Evolutionary conservation across 1,140 invertebrate species (phyloP).

Genomic region (Ridgeia piscesae): DNA sequence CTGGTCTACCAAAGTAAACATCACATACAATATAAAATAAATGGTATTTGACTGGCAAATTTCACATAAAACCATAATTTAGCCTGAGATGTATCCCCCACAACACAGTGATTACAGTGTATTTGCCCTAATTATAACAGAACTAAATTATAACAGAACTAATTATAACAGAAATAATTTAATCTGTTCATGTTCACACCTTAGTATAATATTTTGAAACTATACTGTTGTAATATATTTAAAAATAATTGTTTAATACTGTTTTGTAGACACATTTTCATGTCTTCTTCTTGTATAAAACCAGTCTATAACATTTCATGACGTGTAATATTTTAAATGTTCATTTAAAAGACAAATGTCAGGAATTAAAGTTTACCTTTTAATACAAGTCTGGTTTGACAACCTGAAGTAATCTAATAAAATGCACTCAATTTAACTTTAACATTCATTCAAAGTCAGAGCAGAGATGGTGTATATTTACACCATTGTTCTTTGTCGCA

Average conservation of each 20-base stretch:
- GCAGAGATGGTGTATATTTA: neutral
- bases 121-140: neutral
- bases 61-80: neutral
- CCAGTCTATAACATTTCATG: neutral
- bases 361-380: neutral
- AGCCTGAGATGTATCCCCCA: neutral
- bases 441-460: neutral
- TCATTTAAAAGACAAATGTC: neutral
- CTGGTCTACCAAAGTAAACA: neutral
- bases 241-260: neutral
- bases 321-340: neutral
- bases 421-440: neutral
- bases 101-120: neutral
- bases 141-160: neutral
- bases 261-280: neutral
- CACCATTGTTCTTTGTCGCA: neutral
- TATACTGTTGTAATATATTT: neutral
- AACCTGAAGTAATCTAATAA: neutral
- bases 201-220: neutral
- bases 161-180: neutral
- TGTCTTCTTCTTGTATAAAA: neutral
- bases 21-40: neutral
- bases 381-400: too few species aligned
- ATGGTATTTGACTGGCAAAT: neutral
- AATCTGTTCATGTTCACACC: neutral